Percentiles rank a stretch among this genome's conserved stretches.
Evolutionary conservation across 1,140 invertebrate species (phyloP).

Genomic region (Helicoverpa zea): DNA sequence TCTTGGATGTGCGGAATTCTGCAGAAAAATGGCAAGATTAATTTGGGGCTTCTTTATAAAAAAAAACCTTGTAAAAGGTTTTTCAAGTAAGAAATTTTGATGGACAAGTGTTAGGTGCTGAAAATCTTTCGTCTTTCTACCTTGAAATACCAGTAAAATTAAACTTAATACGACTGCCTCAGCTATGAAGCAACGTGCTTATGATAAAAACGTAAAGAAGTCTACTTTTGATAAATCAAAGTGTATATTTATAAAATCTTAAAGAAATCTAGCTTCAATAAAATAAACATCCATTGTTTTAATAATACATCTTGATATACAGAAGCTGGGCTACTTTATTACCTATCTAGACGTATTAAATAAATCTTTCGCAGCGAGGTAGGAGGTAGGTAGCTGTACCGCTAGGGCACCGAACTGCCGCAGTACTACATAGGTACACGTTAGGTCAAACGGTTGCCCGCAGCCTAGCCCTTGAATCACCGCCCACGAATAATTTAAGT

Average conservation of each 20-base stretch:
- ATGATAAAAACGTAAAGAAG: too few species aligned
- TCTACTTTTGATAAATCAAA: too few species aligned
- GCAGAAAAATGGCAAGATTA: not conserved
- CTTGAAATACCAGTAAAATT: not conserved
- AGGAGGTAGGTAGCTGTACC: not conserved
- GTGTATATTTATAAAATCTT: too few species aligned
- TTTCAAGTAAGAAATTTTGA: not conserved
- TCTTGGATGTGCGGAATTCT: slow-evolving; percentile 76
- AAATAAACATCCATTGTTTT: too few species aligned
- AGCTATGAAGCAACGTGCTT: too few species aligned
- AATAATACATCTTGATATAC: too few species aligned
- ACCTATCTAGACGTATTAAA: too few species aligned
- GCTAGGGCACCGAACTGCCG: not conserved
- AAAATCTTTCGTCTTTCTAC: not conserved
- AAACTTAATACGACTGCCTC: too few species aligned
- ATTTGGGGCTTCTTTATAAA: not conserved
- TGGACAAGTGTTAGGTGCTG: not conserved
- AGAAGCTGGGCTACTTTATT: too few species aligned
- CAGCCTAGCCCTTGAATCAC: slow-evolving; percentile 2
- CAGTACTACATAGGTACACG: not conserved
- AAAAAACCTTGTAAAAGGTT: not conserved
- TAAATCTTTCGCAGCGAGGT: not conserved
- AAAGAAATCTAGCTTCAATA: too few species aligned
- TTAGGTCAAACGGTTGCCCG: not conserved
- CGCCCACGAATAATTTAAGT: too few species aligned